phyloP scores from a whole-genome alignment of 2,113 vertebrate species.

The Clupea harengus region DNA sequence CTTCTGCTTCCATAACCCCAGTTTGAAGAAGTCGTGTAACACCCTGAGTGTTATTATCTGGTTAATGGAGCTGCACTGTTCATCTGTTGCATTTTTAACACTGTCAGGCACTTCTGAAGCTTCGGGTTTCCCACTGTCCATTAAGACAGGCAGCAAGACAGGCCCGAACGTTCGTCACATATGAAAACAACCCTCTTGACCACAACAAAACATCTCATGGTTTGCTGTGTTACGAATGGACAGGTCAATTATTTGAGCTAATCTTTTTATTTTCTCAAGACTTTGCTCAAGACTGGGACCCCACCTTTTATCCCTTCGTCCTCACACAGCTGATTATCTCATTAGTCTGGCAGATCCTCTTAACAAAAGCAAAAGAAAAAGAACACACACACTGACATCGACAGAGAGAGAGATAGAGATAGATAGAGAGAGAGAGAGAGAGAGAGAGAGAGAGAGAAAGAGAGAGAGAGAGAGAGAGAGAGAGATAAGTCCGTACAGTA shows the following conservation, averaged over 20 bases:
- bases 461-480: background rate
- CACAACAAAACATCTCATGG: background rate
- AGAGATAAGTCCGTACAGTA: no score
- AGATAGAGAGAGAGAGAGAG: background rate
- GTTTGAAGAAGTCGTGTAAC: background rate
- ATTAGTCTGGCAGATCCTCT: conserved; percentile 32
- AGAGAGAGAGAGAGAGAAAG: background rate
- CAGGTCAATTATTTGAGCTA: background rate
- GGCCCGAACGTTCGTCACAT: background rate
- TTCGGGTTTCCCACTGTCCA: background rate
- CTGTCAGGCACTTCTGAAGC: background rate
- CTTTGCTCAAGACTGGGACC: background rate
- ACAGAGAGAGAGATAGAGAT: background rate
- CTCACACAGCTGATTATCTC: conserved; percentile 30
- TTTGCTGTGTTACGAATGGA: background rate
- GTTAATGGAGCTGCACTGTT: background rate
- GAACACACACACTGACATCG: background rate
- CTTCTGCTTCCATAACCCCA: background rate
- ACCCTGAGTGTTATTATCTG: background rate
- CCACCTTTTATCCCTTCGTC: conserved; percentile 16
- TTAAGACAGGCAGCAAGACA: background rate
- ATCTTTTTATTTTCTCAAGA: background rate
- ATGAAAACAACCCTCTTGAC: background rate
- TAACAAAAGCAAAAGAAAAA: conserved; percentile 11
- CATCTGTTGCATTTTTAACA: background rate